Base-by-base conservation (phyloP, 2,797 vertebrate species). In the Chlorospingus semifuscus region DNA sequence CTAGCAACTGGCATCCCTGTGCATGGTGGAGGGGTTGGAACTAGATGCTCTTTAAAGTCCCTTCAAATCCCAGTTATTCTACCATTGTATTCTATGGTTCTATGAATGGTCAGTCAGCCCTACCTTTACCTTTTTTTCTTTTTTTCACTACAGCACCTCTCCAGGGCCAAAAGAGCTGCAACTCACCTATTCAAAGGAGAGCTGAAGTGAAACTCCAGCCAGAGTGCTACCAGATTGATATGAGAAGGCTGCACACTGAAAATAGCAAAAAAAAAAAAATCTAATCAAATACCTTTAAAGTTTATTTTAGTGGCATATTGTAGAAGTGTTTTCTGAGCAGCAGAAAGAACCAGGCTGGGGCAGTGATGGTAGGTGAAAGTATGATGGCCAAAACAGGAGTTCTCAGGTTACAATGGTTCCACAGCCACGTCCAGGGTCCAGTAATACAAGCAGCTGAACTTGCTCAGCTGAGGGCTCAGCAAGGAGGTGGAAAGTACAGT, bases 351-450 rank as follows among this genome's bases (percentile, higher is more conserved):
- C 6, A 49, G 6, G 2, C 2, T 41, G 13, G 13, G 22, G 2
- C 39, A 66, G 7, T 21, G 36, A 52, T 27, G 66, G 18, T 24
- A 15, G 6, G 8, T 32, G 63, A 87, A 83, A 69, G 1, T 20
- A 11, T 41, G 27, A 42, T 17, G 9, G 17, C 8, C 12, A 47
- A 20, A 80, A 64, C 15, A 10, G 3, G 5, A 66, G 16, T 46
- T 85, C 65, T 81, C 16, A 30, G 21, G 21, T 30, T 59, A 30
- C 0, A 0, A 3, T 30, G 29, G 7, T 4, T 69, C 27, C 17
- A 39, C 30, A 52, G 22, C 22, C 15, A 39, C 10, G 2, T 60
- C 85, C 27, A 46, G 19, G 4, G 2, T 18, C 12, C 24, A 57
- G 44, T 46, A 83, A 42, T 8, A 8, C 5, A 59, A 65, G 15